A percentile compares a stretch with the other conserved stretches of the same genome.
phyloP scores from a whole-genome alignment of 2,797 vertebrate genomes.

The Trematomus bernacchii region DNA sequence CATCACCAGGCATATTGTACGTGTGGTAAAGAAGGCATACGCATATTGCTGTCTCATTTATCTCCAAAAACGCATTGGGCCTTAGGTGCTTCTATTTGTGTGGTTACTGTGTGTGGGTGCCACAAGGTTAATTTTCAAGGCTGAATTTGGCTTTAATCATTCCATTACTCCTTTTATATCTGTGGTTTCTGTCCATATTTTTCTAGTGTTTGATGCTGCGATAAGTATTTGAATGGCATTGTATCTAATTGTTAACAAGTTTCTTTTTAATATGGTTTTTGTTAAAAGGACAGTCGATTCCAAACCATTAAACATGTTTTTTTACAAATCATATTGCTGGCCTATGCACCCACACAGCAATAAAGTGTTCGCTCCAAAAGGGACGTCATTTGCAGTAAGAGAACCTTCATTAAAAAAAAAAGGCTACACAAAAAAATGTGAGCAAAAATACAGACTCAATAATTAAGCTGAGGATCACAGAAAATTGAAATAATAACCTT shows the following conservation, averaged over 20 bases:
- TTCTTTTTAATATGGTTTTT: background rate
- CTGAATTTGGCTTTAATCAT: slow-evolving; percentile 8
- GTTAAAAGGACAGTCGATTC: background rate
- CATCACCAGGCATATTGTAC: too few species aligned
- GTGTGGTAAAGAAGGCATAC: background rate
- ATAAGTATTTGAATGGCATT: background rate
- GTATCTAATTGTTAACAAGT: background rate
- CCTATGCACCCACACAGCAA: background rate
- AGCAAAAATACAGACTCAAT: slow-evolving; percentile 44
- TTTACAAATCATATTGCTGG: slow-evolving; percentile 17
- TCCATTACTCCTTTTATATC: background rate
- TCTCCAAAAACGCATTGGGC: background rate
- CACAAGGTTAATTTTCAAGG: background rate
- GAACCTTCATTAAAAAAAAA: too few species aligned
- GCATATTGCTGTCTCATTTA: background rate
- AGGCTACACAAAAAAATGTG: slow-evolving; percentile 11
- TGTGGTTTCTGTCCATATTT: background rate
- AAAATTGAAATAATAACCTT: slow-evolving; percentile 60
- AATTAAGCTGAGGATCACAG: slow-evolving; percentile 70
- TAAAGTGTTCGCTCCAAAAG: slow-evolving; percentile 11
- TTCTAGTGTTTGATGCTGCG: background rate
- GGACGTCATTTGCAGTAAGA: too few species aligned
- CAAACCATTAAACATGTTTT: background rate
- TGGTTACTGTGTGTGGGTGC: background rate
- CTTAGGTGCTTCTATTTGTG: background rate